Evolutionary conservation across 2,797 vertebrate species (phyloP), one percentile per base, ranked within the genome.

Genomic region (Adrianichthys oophorus): DNA sequence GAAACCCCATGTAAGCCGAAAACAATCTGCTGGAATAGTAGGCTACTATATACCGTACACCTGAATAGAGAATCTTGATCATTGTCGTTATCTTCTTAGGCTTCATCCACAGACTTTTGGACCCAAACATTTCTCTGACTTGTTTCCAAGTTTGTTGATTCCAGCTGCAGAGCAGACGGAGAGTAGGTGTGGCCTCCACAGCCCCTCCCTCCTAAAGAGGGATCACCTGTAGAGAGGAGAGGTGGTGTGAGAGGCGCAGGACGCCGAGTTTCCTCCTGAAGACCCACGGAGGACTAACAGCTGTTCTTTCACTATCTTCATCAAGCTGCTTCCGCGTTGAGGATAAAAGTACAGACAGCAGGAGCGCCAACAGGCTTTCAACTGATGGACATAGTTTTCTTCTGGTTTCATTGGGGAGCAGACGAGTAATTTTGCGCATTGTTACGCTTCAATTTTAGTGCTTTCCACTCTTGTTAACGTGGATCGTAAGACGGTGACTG

Each of bases 201-300:
- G 24, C 5, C 19, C 17, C 48, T 4, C 62, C 44, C 47, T 6
- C 18, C 32, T 1, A 49, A 8, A 12, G 17, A 40, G 68, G 52
- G 51, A 15, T 65, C 76, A 84, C 82, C 82, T 85, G 80, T 52
- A 14, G 51, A 24, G 55, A 18, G 12, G 23, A 15, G 23, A 15
- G 4, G 7, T 0, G 13, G 2, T 2, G 46, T 5, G 1, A 15
- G 7, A 19, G 13, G 17, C 2, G 44, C 8, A 46, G 44, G 44
- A 46, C 17, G 10, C 18, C 8, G 10, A 18, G 32, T 37, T 37
- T 37, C 32, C 7, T 2, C 5, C 29, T 32, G 29, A 32, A 2
- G 17, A 19, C 8, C 18, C 8, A 7, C 44, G 16, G 17, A 21
- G 4, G 18, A 14, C 8, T 12, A 19, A 21, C 13, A 18, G 15